Conservation (phyloP, 2,113 vertebrate genomes). For the Chrysochloris asiatica region DNA sequence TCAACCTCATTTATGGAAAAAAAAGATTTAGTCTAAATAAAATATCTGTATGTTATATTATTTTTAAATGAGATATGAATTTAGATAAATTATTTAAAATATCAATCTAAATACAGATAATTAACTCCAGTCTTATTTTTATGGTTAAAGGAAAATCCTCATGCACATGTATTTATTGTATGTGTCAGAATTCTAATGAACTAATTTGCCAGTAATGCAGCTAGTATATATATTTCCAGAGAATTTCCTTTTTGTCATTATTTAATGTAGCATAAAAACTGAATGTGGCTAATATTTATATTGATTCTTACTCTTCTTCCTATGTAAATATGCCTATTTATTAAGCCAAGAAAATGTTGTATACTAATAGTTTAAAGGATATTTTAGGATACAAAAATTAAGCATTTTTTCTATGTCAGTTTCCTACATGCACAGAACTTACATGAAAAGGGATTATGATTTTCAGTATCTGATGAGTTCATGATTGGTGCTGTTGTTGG, state of each 20-base stretch:
- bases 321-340: not conserved
- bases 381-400: not conserved
- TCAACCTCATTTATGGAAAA: not conserved
- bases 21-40: not conserved
- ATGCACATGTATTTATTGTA: not conserved
- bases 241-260: slow-evolving; percentile 31
- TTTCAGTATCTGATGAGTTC: not conserved
- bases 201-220: slow-evolving; percentile 33
- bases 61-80: not conserved
- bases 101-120: not conserved
- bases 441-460: not conserved
- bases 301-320: not conserved
- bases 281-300: slow-evolving; percentile 17
- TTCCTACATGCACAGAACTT: not conserved
- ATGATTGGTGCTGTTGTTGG: too few relatives aligned
- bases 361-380: not conserved
- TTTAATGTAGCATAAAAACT: slow-evolving; percentile 46
- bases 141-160: not conserved
- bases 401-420: not conserved
- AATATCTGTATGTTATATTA: not conserved
- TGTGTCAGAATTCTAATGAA: slow-evolving; percentile 39
- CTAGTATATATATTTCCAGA: slow-evolving; percentile 8
- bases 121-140: not conserved
- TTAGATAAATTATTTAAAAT: slow-evolving; percentile 26
- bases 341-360: not conserved